These are phyloP conservation scores for Zele albiditarsus DNA, from an alignment of 2,888 invertebrate genomes.

Conservation along the genomic window DNA sequence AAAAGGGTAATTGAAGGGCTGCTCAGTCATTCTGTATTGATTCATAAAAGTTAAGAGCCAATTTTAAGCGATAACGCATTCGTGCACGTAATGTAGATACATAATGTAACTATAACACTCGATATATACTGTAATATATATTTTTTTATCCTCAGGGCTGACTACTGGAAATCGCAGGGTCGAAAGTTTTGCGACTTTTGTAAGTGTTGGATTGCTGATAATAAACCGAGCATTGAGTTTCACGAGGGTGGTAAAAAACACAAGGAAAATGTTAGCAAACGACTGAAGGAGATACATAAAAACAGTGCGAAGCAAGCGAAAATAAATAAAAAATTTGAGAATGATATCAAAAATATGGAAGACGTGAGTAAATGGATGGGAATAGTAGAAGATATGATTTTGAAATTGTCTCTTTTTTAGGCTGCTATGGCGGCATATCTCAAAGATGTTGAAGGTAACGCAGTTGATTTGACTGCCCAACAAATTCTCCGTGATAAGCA, in stretches of 20 bases:
- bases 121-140: neutral
- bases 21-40: too few species aligned
- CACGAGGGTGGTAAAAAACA: slow-evolving; percentile 95
- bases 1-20: too few species aligned
- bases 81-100: neutral
- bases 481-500: slow-evolving; percentile 72
- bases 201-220: slow-evolving; percentile 98
- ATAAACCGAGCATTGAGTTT: slow-evolving; percentile 95
- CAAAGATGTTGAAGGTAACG: slow-evolving; percentile 82
- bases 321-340: slow-evolving; percentile 84
- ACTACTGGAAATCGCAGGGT: slow-evolving; percentile 97
- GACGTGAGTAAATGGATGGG: slow-evolving; percentile 71
- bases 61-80: neutral
- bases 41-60: neutral
- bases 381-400: neutral
- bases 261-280: slow-evolving; percentile 91
- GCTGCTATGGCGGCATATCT: slow-evolving; percentile 92
- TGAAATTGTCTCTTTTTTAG: slow-evolving; percentile 57
- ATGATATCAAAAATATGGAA: slow-evolving; percentile 91
- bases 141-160: slow-evolving; percentile 80
- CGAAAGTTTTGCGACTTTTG: slow-evolving; percentile 98
- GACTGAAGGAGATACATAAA: slow-evolving; percentile 88
- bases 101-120: neutral
- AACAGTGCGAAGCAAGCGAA: slow-evolving; percentile 87
- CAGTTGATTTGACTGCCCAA: slow-evolving; percentile 67